phyloP scores from a whole-genome alignment of 2,113 vertebrate species.

The Miniopterus natalensis region DNA sequence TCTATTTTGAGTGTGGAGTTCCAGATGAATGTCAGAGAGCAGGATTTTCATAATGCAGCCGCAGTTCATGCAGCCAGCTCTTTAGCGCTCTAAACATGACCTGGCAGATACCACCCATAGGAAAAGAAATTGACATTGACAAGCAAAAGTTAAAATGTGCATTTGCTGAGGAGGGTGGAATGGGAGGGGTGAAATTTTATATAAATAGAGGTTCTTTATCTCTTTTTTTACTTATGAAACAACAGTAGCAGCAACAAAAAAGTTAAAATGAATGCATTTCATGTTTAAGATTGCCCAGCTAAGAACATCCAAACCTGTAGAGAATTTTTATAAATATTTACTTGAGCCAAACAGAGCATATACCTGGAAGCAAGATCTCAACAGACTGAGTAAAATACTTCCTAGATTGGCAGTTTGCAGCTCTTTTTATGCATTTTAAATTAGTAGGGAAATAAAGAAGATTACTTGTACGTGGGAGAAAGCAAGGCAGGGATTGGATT shows the following conservation, averaged over 20 bases:
- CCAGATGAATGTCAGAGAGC: neutral
- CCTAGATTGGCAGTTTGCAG: neutral
- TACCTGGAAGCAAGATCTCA: neutral
- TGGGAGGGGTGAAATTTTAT: too few relatives aligned
- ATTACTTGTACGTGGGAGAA: neutral
- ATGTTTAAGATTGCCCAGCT: neutral
- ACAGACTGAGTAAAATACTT: neutral
- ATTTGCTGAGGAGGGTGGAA: too few relatives aligned
- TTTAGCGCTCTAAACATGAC: neutral
- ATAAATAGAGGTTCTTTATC: too few relatives aligned
- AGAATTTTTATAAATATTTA: neutral
- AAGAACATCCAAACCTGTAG: neutral
- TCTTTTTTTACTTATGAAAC: too few relatives aligned
- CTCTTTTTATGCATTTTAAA: neutral
- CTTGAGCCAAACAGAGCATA: neutral
- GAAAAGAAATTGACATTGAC: neutral
- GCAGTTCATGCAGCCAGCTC: neutral
- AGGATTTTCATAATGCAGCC: neutral
- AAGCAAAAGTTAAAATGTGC: too few relatives aligned
- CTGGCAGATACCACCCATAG: neutral
- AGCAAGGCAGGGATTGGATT: neutral
- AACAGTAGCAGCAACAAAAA: neutral
- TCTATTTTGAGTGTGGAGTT: constrained; percentile 51
- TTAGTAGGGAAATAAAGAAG: neutral
- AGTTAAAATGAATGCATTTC: neutral